Base-by-base conservation (phyloP, 92 coral and sea anemone genomes). In the Phenganax marumi region DNA sequence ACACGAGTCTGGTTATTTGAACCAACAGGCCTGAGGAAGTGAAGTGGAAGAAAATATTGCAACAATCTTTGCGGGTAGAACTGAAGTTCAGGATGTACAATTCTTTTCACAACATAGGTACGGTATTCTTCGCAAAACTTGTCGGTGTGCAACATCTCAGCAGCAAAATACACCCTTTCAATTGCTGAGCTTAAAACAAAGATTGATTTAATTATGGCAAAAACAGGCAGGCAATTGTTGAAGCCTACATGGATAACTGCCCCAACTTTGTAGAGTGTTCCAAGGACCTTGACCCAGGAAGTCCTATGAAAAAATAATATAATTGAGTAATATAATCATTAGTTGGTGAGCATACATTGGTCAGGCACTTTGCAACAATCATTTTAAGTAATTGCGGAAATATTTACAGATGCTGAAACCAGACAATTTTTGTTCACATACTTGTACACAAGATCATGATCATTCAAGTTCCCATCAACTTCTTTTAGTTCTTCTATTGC, bases 21-120 rank as follows among this genome's bases (percentile, higher is more conserved):
- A 14, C 79, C 85, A 57, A 8, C 3, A 16, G 85, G 80, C 21
- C 46, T 70, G 22, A 81, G 70, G 58, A 75, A 52, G 43, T 81
- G 82, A 6, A 86, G 82, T 56, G 83, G 89, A 10, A 86, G 79
- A 74, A 81, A 81, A 55, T 86, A 86, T 7, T 81, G 86, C 50
- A 75, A 52, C 12, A 25, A 14, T 52, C 77, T 86, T 39, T 86
- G 86, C 0, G 77, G 25, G 6, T 73, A n/a, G n/a, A 81, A 52
- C 54, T 22, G 10, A 25, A 64, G 52, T 33, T 81, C 47, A n/a
- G 89, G 89, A 50, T 80, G 76, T 24, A 80, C 70, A 21, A 50
- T 26, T 46, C 49, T 70, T 24, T 60, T 21, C n/a, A 86, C 76
- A 3, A 86, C 33, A 25, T 80, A 86, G 21, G 89, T 80, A 48